Evolutionary conservation across 2,113 vertebrate species (phyloP).

Genomic region (Fulmarus glacialis): DNA sequence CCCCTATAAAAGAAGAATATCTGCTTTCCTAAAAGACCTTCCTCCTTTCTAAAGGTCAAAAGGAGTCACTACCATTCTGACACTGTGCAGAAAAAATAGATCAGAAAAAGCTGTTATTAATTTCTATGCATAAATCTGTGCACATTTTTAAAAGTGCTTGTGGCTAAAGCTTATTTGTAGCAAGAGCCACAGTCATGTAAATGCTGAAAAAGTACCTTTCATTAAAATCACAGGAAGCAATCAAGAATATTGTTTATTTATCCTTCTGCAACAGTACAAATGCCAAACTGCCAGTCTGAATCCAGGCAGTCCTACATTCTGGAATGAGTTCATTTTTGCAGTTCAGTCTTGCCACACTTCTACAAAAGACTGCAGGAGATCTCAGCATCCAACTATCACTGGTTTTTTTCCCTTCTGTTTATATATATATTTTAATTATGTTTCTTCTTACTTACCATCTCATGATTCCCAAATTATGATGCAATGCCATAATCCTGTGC

Average conservation of each 20-base stretch:
- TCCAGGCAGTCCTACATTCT: background rate
- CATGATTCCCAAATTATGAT: background rate
- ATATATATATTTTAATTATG: background rate
- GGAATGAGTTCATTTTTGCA: background rate
- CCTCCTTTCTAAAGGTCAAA: constrained; percentile 59
- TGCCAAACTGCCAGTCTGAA: background rate
- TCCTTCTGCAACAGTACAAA: background rate
- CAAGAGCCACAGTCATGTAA: background rate
- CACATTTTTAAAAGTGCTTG: constrained; percentile 11
- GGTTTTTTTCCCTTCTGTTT: background rate
- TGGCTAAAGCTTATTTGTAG: constrained; percentile 22
- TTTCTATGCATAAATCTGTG: constrained; percentile 14
- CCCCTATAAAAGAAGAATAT: constrained; percentile 40
- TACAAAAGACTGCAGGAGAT: background rate
- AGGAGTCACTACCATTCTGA: constrained; percentile 31
- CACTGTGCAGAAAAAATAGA: constrained; percentile 11
- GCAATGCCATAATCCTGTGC: background rate
- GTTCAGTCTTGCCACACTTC: background rate
- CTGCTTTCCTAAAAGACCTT: constrained; percentile 53
- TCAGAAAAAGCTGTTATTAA: constrained; percentile 49
- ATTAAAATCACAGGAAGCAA: constrained; percentile 55
- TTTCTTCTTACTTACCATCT: background rate
- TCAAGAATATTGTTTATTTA: constrained; percentile 41
- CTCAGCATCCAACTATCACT: background rate
- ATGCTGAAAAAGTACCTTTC: constrained; percentile 43